Conservation (phyloP, 2,797 vertebrate species). For the Sebastes diaconus region DNA sequence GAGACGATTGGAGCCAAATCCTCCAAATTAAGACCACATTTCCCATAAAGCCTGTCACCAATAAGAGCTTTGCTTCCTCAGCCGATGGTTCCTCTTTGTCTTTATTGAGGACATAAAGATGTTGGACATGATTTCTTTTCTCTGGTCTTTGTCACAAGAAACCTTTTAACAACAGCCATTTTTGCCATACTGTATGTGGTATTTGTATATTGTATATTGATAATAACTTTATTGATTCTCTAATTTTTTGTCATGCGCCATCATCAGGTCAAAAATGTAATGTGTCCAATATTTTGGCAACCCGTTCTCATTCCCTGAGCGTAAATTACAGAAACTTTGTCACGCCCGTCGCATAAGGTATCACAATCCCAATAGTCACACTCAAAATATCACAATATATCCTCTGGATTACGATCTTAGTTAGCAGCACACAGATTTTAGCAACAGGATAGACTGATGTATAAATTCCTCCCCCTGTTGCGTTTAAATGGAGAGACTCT, state of each 20-base stretch:
- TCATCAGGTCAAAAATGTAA: not conserved
- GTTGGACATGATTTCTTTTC: not conserved
- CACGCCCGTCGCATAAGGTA: too few relatives aligned
- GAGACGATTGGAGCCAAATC: conserved; percentile 30
- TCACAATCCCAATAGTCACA: too few relatives aligned
- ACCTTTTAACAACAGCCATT: not conserved
- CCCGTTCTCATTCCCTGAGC: too few relatives aligned
- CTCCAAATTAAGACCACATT: conserved; percentile 49
- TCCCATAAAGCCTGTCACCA: conserved; percentile 39
- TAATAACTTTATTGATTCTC: not conserved
- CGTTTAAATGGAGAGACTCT: too few relatives aligned
- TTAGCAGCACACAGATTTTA: too few relatives aligned
- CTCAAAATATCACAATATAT: too few relatives aligned
- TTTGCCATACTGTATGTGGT: not conserved
- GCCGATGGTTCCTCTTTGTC: conserved; percentile 16
- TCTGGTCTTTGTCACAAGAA: not conserved
- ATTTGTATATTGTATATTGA: not conserved
- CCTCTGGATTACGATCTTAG: too few relatives aligned
- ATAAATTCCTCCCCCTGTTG: too few relatives aligned
- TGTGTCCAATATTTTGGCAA: not conserved
- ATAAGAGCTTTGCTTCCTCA: not conserved
- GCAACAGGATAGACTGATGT: too few relatives aligned
- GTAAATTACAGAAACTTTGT: too few relatives aligned
- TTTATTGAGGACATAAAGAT: conserved; percentile 2
- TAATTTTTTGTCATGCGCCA: too few relatives aligned